These are phyloP conservation scores for Saturnia pavonia DNA, from an alignment of 2,888 invertebrate species.

Conservation along the genomic window DNA sequence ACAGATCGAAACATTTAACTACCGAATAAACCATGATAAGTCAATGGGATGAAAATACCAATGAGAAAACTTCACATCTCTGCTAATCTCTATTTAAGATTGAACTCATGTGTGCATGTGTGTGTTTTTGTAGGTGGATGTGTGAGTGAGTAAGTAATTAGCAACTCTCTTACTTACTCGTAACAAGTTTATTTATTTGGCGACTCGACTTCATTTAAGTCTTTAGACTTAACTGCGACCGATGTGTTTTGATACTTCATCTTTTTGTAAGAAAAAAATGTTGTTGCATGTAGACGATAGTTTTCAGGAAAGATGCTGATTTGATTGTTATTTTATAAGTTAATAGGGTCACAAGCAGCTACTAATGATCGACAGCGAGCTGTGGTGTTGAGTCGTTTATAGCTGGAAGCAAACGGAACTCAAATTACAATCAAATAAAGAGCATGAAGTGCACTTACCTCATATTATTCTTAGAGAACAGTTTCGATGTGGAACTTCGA, in stretches of 20 bases:
- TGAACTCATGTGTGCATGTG: slow-evolving; percentile 37
- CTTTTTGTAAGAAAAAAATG: not conserved
- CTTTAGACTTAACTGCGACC: slow-evolving; percentile 31
- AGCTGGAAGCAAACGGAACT: too few species aligned
- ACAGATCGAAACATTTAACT: too few species aligned
- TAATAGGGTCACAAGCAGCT: too few species aligned
- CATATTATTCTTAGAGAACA: too few species aligned
- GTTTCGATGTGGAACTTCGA: too few species aligned
- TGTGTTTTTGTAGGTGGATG: not conserved
- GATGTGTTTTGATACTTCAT: slow-evolving; percentile 51
- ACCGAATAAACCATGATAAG: not conserved
- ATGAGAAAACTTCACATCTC: not conserved
- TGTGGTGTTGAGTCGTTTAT: too few species aligned
- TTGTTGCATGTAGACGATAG: too few species aligned
- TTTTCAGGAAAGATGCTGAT: too few species aligned
- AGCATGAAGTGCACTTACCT: too few species aligned
- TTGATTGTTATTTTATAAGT: too few species aligned
- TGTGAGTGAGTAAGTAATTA: slow-evolving; percentile 59
- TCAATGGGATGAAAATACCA: not conserved
- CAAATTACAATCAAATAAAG: too few species aligned
- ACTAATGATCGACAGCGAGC: too few species aligned
- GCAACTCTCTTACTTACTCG: slow-evolving; percentile 60
- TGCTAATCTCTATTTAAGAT: slow-evolving; percentile 18
- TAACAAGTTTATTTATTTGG: slow-evolving; percentile 74
- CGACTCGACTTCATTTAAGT: slow-evolving; percentile 67